Conservation (phyloP, 2,888 invertebrate genomes). For the Dromius quadrimaculatus region DNA sequence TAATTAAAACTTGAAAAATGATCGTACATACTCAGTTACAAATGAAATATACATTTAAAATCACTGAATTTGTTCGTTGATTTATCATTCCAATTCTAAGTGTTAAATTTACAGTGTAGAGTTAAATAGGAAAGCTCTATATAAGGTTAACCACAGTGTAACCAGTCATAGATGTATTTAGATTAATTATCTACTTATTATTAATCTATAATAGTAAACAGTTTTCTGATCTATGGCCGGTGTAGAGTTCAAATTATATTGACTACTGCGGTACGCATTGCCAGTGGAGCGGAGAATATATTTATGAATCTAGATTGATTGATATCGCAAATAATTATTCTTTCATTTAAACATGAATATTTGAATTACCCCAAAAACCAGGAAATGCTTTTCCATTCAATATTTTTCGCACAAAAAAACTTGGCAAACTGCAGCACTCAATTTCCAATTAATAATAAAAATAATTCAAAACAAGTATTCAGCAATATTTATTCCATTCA, state of each 20-base stretch:
- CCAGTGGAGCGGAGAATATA: constrained; percentile 18
- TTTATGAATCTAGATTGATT: background rate
- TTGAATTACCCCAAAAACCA: no score
- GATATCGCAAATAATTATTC: background rate
- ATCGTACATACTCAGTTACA: constrained; percentile 5
- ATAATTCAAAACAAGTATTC: no score
- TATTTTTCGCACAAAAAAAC: no score
- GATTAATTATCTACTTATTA: constrained; percentile 55
- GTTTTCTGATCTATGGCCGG: constrained; percentile 30
- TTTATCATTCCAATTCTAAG: background rate
- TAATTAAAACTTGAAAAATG: constrained; percentile 44
- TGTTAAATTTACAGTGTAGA: constrained; percentile 35
- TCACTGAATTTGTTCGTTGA: background rate
- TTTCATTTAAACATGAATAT: constrained; percentile 4
- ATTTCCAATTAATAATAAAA: no score
- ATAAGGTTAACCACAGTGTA: constrained; percentile 54
- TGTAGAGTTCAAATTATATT: constrained; percentile 5
- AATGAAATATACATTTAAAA: constrained; percentile 12
- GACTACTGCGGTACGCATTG: constrained; percentile 43
- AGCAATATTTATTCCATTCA: no score
- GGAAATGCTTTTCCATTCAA: no score
- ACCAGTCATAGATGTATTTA: constrained; percentile 55
- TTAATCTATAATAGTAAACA: constrained; percentile 53
- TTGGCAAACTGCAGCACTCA: no score
- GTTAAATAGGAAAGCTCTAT: constrained; percentile 49